These are phyloP conservation scores for Calameuta idolon DNA, from an alignment of 2,888 invertebrate genomes.

Conservation along the genomic window DNA sequence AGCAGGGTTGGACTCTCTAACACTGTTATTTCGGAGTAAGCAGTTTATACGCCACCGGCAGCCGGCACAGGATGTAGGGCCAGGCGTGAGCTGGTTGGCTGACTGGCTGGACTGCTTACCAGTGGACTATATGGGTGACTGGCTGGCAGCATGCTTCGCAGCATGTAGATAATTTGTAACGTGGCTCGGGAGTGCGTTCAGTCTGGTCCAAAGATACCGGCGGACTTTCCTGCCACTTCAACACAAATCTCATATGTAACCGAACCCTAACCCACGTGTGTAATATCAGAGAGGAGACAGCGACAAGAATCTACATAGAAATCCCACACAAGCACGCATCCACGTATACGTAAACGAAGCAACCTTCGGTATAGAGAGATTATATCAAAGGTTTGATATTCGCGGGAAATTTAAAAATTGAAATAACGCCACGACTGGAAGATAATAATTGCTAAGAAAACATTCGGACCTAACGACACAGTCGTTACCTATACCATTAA, in stretches of 20 bases:
- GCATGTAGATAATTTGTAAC: neutral
- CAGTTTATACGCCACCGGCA: slow-evolving; percentile 12
- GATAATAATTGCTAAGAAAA: neutral
- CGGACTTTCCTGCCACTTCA: neutral
- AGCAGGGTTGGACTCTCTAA: slow-evolving; percentile 29
- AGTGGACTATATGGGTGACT: neutral
- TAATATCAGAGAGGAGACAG: neutral
- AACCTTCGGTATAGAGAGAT: neutral
- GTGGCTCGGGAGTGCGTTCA: neutral
- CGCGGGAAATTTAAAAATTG: neutral
- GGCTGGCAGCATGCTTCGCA: neutral
- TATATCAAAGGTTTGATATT: neutral
- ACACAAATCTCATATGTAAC: neutral
- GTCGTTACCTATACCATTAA: neutral
- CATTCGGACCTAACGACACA: neutral
- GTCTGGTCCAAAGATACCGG: neutral
- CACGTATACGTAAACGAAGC: neutral
- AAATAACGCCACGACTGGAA: neutral
- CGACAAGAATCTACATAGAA: neutral
- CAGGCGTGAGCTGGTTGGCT: neutral
- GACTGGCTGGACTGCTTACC: neutral
- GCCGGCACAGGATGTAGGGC: neutral
- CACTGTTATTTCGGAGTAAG: slow-evolving; percentile 34
- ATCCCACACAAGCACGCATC: neutral
- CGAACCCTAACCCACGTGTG: neutral